Evolutionary conservation across 2,888 invertebrate species (phyloP).

Genomic region (Rotaria magnacalcarata): DNA sequence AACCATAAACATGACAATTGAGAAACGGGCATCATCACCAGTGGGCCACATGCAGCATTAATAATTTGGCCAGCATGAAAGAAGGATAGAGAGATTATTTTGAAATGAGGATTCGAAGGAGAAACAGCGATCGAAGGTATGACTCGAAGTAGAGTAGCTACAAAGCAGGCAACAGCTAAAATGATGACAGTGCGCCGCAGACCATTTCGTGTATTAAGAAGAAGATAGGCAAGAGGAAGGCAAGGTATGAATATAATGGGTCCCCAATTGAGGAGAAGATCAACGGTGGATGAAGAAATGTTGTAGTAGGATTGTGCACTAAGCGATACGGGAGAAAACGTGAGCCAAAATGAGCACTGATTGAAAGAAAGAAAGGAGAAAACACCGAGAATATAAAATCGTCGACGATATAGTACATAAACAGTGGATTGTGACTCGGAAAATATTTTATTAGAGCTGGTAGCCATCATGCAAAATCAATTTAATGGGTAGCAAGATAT

Average conservation of each 20-base stretch:
- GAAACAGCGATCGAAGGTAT: background rate
- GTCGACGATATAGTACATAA: background rate
- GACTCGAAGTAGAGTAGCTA: background rate
- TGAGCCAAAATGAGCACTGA: background rate
- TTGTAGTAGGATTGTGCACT: background rate
- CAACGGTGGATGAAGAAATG: background rate
- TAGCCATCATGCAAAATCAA: too few species aligned
- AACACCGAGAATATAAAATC: background rate
- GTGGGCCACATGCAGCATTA: background rate
- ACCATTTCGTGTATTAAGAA: background rate
- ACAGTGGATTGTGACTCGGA: too few species aligned
- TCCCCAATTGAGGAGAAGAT: slow-evolving; percentile 10
- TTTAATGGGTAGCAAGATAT: too few species aligned
- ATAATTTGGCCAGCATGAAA: background rate
- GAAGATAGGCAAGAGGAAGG: background rate
- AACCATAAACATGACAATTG: slow-evolving; percentile 20
- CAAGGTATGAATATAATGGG: background rate
- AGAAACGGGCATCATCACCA: background rate
- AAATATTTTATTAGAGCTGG: too few species aligned
- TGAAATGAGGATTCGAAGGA: background rate
- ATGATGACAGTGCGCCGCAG: background rate
- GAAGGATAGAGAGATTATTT: background rate
- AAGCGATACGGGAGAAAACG: background rate
- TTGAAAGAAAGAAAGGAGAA: background rate
- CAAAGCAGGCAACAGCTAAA: background rate